A percentile compares a stretch with the other conserved stretches of the same genome.
These are phyloP conservation scores for Leguminivora glycinivorella DNA, from an alignment of 1,140 invertebrate species.

Conservation along the genomic window DNA sequence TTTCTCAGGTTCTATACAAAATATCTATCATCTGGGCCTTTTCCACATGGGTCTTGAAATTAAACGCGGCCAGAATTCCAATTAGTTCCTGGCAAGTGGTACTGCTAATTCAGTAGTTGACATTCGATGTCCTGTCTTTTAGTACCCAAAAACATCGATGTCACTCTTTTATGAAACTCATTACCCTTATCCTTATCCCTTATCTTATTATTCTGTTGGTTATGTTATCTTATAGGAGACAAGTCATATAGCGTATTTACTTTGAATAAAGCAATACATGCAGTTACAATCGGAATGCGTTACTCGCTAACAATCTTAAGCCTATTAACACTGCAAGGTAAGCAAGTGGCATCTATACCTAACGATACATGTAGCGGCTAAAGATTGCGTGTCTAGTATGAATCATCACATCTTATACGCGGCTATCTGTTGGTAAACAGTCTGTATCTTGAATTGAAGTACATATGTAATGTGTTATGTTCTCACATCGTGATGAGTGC, in stretches of 20 bases:
- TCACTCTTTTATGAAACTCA: too few relatives aligned
- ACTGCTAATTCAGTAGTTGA: too few relatives aligned
- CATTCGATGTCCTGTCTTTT: too few relatives aligned
- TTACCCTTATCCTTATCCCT: too few relatives aligned
- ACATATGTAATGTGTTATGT: not conserved
- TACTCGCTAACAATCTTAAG: not conserved
- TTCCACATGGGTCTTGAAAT: too few relatives aligned
- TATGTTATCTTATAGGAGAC: not conserved
- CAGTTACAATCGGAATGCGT: not conserved
- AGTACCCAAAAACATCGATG: too few relatives aligned
- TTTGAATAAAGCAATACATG: not conserved
- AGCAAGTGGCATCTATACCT: not conserved
- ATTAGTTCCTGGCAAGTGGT: too few relatives aligned
- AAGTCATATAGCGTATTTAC: not conserved
- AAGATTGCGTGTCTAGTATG: not conserved
- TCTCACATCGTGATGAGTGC: not conserved
- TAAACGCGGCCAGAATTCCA: too few relatives aligned
- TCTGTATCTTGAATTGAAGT: not conserved
- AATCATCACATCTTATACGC: constrained; percentile 9
- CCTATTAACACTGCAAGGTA: constrained; percentile 1
- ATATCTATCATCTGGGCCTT: too few relatives aligned
- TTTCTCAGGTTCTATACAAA: too few relatives aligned
- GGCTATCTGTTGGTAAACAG: constrained; percentile 25
- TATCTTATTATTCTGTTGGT: not conserved
- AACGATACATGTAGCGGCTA: not conserved